phyloP scores from a whole-genome alignment of 2,113 vertebrate genomes.

The Tenrec ecaudatus region DNA sequence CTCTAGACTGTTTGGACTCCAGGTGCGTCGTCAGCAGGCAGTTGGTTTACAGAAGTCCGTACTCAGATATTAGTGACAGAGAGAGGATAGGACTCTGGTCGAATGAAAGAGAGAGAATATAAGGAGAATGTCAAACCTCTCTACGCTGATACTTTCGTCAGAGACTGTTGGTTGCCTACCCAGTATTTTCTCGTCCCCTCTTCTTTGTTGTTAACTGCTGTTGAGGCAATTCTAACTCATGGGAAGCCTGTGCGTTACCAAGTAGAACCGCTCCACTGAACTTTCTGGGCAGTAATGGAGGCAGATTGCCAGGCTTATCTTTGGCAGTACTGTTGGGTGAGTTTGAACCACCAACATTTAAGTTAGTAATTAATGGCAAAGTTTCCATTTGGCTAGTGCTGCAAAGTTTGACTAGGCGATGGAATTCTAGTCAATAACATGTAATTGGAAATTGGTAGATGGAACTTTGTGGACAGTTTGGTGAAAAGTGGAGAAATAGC shows the following conservation, averaged over 20 bases:
- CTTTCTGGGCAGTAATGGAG: background rate
- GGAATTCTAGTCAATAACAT: constrained; percentile 1
- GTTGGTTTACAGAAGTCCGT: background rate
- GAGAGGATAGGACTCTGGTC: background rate
- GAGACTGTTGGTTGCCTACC: background rate
- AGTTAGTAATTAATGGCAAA: background rate
- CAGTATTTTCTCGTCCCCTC: background rate
- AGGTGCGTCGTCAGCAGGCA: background rate
- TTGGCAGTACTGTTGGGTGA: background rate
- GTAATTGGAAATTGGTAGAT: background rate
- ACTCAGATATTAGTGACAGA: background rate
- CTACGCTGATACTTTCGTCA: background rate
- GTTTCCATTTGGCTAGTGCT: background rate
- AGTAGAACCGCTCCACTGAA: background rate
- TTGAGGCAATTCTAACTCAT: background rate
- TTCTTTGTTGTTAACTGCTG: background rate
- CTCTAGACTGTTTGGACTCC: background rate
- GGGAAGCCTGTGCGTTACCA: background rate
- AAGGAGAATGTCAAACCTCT: background rate
- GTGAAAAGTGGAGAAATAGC: background rate
- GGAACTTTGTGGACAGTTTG: background rate
- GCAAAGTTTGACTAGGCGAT: background rate
- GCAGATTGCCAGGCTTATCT: background rate
- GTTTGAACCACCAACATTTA: background rate
- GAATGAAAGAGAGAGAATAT: background rate